Conservation (phyloP, 2,888 invertebrate genomes). For the Lithophane ornitopus region DNA sequence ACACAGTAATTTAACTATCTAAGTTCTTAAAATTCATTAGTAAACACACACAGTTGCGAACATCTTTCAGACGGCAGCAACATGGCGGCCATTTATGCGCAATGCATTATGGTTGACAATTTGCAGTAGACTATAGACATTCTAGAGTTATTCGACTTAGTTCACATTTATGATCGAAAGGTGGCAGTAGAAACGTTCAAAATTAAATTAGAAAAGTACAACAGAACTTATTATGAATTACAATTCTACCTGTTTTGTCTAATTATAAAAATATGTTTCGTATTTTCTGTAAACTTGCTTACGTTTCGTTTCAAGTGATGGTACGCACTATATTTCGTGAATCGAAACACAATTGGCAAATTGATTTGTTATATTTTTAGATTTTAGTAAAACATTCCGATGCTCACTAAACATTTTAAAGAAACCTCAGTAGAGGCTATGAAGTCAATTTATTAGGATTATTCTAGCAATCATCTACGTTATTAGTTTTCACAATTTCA, state of each 20-base stretch:
- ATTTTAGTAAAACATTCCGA: slow-evolving; percentile 38
- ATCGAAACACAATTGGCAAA: slow-evolving; percentile 45
- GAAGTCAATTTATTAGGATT: background rate
- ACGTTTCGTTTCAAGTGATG: background rate
- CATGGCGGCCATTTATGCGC: slow-evolving; percentile 91
- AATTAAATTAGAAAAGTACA: background rate
- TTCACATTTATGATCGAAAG: slow-evolving; percentile 74
- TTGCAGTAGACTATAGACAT: slow-evolving; percentile 88
- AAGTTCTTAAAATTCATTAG: slow-evolving; percentile 90
- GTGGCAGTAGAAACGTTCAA: slow-evolving; percentile 68
- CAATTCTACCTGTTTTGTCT: background rate
- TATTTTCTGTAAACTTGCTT: background rate
- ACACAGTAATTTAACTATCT: slow-evolving; percentile 88
- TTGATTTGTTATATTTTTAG: slow-evolving; percentile 53
- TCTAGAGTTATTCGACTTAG: slow-evolving; percentile 75
- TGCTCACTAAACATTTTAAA: slow-evolving; percentile 14
- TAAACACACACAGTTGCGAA: slow-evolving; percentile 91
- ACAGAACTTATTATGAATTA: background rate
- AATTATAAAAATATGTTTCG: background rate
- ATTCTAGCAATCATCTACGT: slow-evolving; percentile 24
- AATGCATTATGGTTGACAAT: slow-evolving; percentile 91
- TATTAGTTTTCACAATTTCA: slow-evolving; percentile 17
- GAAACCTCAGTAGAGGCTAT: background rate
- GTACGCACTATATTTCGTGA: slow-evolving; percentile 11
- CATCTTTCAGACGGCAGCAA: slow-evolving; percentile 91